Evolutionary conservation across 2,888 invertebrate species (phyloP), one percentile per base, ranked within the genome.

Genomic region (Caenorhabditis sp.): DNA sequence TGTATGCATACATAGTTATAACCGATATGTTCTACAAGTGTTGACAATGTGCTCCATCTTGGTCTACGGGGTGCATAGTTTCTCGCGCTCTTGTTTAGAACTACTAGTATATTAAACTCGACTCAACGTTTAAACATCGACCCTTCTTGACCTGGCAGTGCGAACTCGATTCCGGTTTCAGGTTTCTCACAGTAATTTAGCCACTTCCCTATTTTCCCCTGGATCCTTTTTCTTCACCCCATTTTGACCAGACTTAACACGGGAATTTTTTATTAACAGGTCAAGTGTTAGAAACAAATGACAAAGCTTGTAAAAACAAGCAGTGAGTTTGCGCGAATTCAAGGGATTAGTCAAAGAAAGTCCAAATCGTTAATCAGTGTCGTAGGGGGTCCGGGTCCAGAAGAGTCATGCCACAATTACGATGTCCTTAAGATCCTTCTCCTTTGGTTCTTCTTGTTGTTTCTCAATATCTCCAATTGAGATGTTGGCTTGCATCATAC

Each of bases 371-470:
- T 69, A 10, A 54, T 54, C 54, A 54, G 35, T 12, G 19, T 51
- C 31, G 54, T 54, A 6, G 0, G 44, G 10, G 63, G 63, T 63
- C 63, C 44, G 56, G 51, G 24, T 56, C 58, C 58, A 54, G 58
- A 38, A 38, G 12, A 70, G 44, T 72, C 35, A 74, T 8, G 74
- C 74, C 10, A 63, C 74, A 22, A 74, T 64, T 8, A 64, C 51
- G 31, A 74, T 74, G 41, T 74, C 74, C 22, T 64, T 38, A 16
- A 56, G 56, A 47, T 74, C 74, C 44, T 74, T 74, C 64, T 74
- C 74, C 16, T 16, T 56, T n/a, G 61, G 61, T 14, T 61, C 24
- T 22, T 61, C 35, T 49, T 49, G 49, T 44, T 51, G 51, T 41
- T 74, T 63, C 5, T 64, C 74, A 26, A 74, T 7, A 26, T 64